Conservation (phyloP, 2,797 vertebrate genomes). For the Anguilla marmorata region DNA sequence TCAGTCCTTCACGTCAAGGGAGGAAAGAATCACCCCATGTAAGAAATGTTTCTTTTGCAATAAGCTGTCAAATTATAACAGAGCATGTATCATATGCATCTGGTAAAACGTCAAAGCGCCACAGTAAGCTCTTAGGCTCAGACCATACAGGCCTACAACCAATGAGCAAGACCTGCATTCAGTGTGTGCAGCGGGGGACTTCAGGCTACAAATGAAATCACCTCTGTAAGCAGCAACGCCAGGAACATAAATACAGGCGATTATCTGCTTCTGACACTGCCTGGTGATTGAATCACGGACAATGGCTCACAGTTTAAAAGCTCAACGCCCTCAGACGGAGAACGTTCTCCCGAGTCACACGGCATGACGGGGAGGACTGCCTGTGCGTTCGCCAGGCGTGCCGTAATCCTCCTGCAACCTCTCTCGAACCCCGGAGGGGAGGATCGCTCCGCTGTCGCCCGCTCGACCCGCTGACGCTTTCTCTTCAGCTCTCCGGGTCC, state of each 20-base stretch:
- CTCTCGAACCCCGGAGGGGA: not conserved
- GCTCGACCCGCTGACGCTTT: not conserved
- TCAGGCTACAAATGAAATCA: not conserved
- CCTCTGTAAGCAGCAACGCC: not conserved
- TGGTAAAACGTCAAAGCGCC: no score
- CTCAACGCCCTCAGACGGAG: not conserved
- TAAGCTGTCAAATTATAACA: no score
- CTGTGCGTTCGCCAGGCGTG: not conserved
- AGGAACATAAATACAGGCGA: not conserved
- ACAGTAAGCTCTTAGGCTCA: no score
- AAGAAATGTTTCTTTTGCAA: no score
- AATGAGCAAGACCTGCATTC: not conserved
- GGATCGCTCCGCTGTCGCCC: not conserved
- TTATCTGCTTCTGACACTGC: not conserved
- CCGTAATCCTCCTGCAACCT: not conserved
- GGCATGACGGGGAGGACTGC: no score
- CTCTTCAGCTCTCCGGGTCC: not conserved
- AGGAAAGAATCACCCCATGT: no score
- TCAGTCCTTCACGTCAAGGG: no score
- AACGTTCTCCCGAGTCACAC: not conserved
- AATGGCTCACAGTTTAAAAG: not conserved
- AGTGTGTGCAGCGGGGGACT: not conserved
- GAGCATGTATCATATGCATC: no score
- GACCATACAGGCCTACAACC: no score
- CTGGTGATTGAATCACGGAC: not conserved